Conservation (phyloP, 2,113 vertebrate species). For the Otolemur garnettii region DNA sequence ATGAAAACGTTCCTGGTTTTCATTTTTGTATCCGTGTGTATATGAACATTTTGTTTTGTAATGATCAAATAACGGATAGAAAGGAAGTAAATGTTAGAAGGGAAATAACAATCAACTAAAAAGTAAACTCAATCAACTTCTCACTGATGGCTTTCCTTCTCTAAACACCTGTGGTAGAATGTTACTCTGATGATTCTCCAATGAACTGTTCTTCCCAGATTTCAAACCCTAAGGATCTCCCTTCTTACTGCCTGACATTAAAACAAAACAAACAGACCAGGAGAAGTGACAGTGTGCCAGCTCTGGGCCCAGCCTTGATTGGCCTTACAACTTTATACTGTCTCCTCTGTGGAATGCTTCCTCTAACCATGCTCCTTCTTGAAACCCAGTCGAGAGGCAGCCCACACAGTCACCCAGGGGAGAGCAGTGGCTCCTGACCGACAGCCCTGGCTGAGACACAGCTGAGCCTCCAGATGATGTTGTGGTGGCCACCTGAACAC, state of each 20-base stretch:
- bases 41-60: not conserved
- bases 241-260: not conserved
- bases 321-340: not conserved
- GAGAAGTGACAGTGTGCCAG: not conserved
- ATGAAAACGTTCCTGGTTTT: not conserved
- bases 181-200: not conserved
- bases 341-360: not conserved
- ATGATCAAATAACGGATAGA: not conserved
- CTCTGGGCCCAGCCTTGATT: not conserved
- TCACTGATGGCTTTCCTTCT: not conserved
- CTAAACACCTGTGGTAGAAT: not conserved
- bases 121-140: not conserved
- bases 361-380: not conserved
- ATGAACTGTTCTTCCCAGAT: not conserved
- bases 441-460: not conserved
- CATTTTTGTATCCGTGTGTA: not conserved
- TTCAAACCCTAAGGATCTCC: not conserved
- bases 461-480: not conserved
- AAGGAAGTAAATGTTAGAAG: not conserved
- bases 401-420: accelerated
- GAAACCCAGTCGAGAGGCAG: not conserved
- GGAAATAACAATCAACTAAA: not conserved
- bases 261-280: not conserved
- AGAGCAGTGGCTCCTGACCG: not conserved
- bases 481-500: not conserved